These are phyloP conservation scores for Acanthopleura granulata DNA, from an alignment of 2,888 invertebrate genomes.

Conservation along the genomic window DNA sequence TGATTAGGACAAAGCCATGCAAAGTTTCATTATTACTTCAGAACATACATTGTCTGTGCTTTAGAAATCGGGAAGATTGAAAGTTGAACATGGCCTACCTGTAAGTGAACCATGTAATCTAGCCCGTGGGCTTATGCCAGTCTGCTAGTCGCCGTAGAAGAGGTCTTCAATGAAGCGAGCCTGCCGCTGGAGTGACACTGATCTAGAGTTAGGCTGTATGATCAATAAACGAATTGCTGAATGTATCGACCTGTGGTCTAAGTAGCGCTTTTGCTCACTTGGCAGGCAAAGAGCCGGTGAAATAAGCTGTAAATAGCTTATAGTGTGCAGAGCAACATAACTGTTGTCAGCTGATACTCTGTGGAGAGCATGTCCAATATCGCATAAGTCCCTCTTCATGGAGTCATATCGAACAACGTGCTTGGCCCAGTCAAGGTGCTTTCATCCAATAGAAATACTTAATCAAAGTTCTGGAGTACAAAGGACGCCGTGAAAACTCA, in stretches of 20 bases:
- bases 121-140: no score
- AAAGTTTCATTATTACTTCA: not conserved
- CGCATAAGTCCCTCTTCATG: not conserved
- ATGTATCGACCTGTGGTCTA: not conserved
- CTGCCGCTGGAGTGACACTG: not conserved
- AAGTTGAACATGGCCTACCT: no score
- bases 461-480: no score
- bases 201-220: not conserved
- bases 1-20: not conserved
- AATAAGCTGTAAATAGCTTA: constrained; percentile 5
- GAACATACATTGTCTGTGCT: no score
- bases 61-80: no score
- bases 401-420: no score
- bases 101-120: no score
- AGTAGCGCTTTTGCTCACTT: constrained; percentile 17
- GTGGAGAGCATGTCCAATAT: not conserved
- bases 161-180: not conserved
- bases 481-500: no score
- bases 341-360: not conserved
- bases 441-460: no score
- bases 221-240: not conserved
- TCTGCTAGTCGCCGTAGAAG: not conserved
- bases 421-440: no score
- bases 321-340: not conserved
- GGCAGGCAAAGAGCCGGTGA: not conserved